Conservation (phyloP, 2,888 invertebrate species). For the Athripsodes cinereus region DNA sequence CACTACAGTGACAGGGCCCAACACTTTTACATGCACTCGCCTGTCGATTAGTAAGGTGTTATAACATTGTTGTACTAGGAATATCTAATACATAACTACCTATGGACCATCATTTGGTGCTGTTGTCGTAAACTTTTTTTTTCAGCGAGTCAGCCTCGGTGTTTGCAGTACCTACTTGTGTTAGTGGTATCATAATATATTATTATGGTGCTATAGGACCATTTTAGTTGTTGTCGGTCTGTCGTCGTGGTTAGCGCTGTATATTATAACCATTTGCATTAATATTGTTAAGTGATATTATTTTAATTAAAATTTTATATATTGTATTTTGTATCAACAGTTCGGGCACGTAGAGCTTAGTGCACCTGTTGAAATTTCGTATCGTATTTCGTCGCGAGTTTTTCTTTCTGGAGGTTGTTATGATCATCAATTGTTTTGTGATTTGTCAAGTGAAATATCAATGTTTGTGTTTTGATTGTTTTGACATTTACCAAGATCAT, state of each 20-base stretch:
- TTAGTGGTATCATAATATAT: neutral
- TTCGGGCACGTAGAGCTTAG: no score
- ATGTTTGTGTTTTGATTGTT: neutral
- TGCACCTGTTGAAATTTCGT: neutral
- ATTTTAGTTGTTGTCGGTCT: neutral
- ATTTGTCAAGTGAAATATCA: neutral
- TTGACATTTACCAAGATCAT: neutral
- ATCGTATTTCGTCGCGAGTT: neutral
- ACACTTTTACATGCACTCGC: no score
- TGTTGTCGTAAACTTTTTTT: neutral
- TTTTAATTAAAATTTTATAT: no score
- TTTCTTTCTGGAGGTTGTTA: neutral
- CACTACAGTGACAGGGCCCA: no score
- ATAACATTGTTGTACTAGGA: no score
- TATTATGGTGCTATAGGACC: neutral
- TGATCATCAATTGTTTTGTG: neutral
- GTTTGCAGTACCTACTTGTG: neutral
- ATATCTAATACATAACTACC: no score
- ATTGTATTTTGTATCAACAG: no score
- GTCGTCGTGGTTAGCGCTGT: neutral
- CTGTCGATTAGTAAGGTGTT: no score
- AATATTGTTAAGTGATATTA: no score
- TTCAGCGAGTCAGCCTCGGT: neutral
- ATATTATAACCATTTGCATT: no score
- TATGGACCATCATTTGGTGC: no score